These are phyloP conservation scores for Opisthograptis luteolata DNA, from an alignment of 2,888 invertebrate genomes.

Conservation along the genomic window DNA sequence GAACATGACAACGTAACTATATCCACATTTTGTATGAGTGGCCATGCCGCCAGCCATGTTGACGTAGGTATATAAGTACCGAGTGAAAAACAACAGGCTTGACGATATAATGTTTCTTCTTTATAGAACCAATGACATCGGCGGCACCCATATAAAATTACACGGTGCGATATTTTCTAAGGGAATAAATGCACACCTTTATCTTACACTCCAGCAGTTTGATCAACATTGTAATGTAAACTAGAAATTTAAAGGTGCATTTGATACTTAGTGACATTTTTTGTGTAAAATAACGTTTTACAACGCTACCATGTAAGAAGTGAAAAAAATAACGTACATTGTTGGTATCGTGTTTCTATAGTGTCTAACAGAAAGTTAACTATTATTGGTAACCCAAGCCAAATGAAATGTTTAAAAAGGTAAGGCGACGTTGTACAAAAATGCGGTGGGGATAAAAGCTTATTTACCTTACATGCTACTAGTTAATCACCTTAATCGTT, in stretches of 20 bases:
- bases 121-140: conserved; percentile 76
- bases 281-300: conserved; percentile 58
- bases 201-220: conserved; percentile 62
- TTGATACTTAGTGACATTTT: conserved; percentile 69
- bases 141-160: conserved; percentile 70
- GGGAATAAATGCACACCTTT: conserved; percentile 70
- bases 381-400: background rate
- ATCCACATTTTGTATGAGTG: conserved; percentile 58
- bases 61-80: conserved; percentile 52
- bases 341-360: conserved; percentile 50
- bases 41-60: conserved; percentile 53
- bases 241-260: conserved; percentile 65
- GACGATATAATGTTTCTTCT: conserved; percentile 67
- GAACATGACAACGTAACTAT: conserved; percentile 48
- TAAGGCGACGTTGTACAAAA: background rate
- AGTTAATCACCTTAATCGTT: conserved; percentile 69
- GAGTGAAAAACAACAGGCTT: conserved; percentile 47
- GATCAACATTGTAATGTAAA: conserved; percentile 63
- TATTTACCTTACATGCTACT: conserved; percentile 60
- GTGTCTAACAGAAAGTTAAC: conserved; percentile 28
- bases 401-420: background rate
- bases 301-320: too few species aligned
- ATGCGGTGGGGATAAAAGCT: background rate
- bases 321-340: conserved; percentile 39
- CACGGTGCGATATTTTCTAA: conserved; percentile 70